phyloP scores from a whole-genome alignment of 2,113 vertebrate genomes.

The Verasper variegatus region DNA sequence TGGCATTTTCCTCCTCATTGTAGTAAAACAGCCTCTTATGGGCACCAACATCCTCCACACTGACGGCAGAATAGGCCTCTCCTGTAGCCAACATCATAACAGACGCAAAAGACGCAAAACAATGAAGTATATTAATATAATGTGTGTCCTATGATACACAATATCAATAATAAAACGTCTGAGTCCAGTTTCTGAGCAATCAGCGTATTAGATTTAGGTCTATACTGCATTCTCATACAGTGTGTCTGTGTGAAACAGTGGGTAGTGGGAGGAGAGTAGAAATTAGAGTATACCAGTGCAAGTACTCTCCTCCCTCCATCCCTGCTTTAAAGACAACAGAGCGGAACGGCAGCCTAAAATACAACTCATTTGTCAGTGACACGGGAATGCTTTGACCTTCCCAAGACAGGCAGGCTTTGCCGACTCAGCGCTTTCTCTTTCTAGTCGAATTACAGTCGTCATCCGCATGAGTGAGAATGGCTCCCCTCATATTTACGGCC shows the following conservation, averaged over 20 bases:
- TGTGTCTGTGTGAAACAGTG: neutral
- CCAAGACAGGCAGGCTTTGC: slow-evolving; percentile 56
- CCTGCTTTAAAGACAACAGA: slow-evolving; percentile 58
- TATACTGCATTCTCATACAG: neutral
- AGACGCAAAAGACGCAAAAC: too few species aligned
- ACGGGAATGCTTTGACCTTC: slow-evolving; percentile 67
- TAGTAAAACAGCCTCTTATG: too few species aligned
- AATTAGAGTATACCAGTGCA: neutral
- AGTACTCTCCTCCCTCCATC: neutral
- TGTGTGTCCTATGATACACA: neutral
- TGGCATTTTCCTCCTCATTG: too few species aligned
- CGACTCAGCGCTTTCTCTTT: slow-evolving; percentile 68
- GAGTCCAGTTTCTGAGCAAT: neutral
- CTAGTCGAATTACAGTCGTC: slow-evolving; percentile 64
- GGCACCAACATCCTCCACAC: too few species aligned
- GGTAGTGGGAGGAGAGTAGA: neutral
- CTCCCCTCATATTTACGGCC: slow-evolving; percentile 6
- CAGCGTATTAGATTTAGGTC: neutral
- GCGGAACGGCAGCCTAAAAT: slow-evolving; percentile 63
- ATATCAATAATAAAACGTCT: neutral
- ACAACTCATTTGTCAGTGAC: slow-evolving; percentile 70
- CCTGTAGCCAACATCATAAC: neutral
- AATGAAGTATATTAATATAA: neutral
- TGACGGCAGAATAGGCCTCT: neutral
- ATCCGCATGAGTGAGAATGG: slow-evolving; percentile 53